phyloP scores from a whole-genome alignment of 2,888 invertebrate species.

The Parnassius apollo region DNA sequence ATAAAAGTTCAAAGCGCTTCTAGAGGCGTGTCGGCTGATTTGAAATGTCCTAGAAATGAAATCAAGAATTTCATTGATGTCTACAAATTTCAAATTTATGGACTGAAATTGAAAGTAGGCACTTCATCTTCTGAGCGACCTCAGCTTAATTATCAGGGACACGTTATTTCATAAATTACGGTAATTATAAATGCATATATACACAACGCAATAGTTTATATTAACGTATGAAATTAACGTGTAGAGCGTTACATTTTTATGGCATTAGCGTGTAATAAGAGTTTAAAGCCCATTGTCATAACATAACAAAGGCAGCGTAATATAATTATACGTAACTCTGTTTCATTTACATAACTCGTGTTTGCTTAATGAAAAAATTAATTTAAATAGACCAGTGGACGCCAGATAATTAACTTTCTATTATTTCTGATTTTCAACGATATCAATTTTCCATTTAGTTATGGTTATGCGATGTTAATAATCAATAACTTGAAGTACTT shows the following conservation, averaged over 20 bases:
- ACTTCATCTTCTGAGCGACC: no score
- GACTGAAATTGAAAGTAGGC: no score
- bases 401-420: slow-evolving; percentile 14
- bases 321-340: slow-evolving; percentile 42
- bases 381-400: slow-evolving; percentile 4
- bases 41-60: no score
- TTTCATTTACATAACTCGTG: slow-evolving; percentile 41
- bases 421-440: slow-evolving; percentile 8
- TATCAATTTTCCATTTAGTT: slow-evolving; percentile 17
- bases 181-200: no score
- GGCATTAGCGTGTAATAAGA: slow-evolving; percentile 34
- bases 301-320: slow-evolving; percentile 43
- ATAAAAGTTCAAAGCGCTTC: no score
- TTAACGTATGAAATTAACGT: no score
- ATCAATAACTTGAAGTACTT: neutral
- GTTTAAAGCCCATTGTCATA: slow-evolving; percentile 38
- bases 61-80: no score
- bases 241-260: slow-evolving; percentile 4
- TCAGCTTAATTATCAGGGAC: no score
- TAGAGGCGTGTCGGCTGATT: no score
- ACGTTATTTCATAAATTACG: no score
- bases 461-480: slow-evolving; percentile 5
- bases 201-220: no score
- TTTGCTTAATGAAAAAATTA: slow-evolving; percentile 28
- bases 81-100: no score